Evolutionary conservation across 1,140 invertebrate species (phyloP).

Genomic region (Neodiprion pinetum): DNA sequence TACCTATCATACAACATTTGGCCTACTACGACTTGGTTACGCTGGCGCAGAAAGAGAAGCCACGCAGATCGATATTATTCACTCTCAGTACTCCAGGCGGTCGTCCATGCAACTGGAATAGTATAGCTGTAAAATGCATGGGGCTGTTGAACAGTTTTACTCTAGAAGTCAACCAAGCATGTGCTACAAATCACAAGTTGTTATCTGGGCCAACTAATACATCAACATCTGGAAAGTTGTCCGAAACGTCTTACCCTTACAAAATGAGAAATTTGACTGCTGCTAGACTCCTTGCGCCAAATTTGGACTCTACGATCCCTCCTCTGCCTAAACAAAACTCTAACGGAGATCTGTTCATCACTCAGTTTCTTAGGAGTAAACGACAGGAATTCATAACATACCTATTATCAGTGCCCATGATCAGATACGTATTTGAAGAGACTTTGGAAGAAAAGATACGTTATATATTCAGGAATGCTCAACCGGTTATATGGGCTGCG

Average conservation of each 20-base stretch:
- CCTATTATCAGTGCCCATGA: conserved; percentile 63
- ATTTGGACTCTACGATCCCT: not conserved
- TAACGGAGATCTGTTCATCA: conserved; percentile 34
- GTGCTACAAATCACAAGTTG: conserved; percentile 31
- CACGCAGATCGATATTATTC: conserved; percentile 69
- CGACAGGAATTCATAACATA: conserved; percentile 46
- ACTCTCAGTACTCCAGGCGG: conserved; percentile 77
- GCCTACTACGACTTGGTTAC: conserved; percentile 73
- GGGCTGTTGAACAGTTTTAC: conserved; percentile 68
- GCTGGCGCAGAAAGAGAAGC: conserved; percentile 65
- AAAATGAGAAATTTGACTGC: conserved; percentile 44
- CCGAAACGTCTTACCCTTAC: conserved; percentile 44
- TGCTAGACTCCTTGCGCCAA: conserved; percentile 1
- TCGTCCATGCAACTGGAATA: conserved; percentile 82
- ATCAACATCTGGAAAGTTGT: not conserved
- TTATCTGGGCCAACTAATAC: not conserved
- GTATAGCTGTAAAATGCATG: conserved; percentile 68
- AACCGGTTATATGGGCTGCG: conserved; percentile 73
- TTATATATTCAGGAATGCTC: conserved; percentile 69
- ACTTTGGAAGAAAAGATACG: conserved; percentile 71
- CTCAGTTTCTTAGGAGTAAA: conserved; percentile 43
- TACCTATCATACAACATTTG: conserved; percentile 73
- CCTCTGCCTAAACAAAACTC: conserved; percentile 20
- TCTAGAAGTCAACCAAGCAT: conserved; percentile 64
- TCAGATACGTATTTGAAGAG: conserved; percentile 76